These are phyloP conservation scores for Charadrius vociferus DNA, from an alignment of 2,113 vertebrate species.

Conservation along the genomic window DNA sequence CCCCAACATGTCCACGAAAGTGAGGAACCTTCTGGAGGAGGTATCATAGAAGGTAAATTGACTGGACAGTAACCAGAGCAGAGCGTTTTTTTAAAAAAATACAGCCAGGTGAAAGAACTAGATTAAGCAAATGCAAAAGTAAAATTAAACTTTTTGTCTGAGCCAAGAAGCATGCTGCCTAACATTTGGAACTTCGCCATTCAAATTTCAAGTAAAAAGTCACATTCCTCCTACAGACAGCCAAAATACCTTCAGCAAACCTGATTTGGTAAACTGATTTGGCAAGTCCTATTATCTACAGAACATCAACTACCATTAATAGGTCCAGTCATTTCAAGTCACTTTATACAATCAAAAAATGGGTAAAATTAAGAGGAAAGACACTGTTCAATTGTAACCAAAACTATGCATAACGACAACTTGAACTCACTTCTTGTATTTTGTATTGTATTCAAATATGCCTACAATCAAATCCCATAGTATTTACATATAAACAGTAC, in stretches of 20 bases:
- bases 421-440: neutral
- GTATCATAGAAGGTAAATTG: neutral
- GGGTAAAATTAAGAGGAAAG: neutral
- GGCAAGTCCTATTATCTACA: neutral
- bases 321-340: neutral
- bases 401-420: neutral
- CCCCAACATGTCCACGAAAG: neutral
- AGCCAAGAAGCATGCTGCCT: neutral
- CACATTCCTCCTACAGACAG: neutral
- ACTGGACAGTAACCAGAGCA: neutral
- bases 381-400: neutral
- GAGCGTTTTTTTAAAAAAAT: neutral
- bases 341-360: neutral
- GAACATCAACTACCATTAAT: neutral
- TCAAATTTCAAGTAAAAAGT: neutral
- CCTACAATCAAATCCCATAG: neutral
- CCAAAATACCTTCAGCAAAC: neutral
- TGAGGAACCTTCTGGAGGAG: neutral
- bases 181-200: neutral
- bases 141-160: neutral
- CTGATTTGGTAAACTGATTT: neutral
- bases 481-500: neutral
- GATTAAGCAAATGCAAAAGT: neutral
- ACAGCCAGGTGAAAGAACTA: neutral
- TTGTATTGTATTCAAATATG: neutral